These are phyloP conservation scores for Chiloscyllium plagiosum DNA, from an alignment of 2,113 vertebrate genomes.

Conservation along the genomic window DNA sequence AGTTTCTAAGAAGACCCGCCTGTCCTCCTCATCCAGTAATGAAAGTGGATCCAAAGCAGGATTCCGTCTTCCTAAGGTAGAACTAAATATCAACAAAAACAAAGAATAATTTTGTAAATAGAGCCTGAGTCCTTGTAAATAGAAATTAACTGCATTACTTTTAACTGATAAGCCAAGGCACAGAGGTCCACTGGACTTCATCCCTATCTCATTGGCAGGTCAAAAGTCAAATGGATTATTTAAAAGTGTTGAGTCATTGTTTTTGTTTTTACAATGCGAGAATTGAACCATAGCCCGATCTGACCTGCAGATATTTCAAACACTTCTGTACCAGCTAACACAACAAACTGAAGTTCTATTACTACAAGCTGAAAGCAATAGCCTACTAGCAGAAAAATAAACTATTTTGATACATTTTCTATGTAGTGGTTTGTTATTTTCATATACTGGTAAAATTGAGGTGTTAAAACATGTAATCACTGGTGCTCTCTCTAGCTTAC, in stretches of 20 bases:
- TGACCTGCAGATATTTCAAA: slow-evolving; percentile 29
- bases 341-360: slow-evolving; percentile 29
- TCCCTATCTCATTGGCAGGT: slow-evolving; percentile 31
- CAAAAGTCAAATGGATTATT: slow-evolving; percentile 42
- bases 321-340: slow-evolving; percentile 28
- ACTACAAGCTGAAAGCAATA: slow-evolving; percentile 19
- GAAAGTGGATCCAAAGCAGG: slow-evolving; percentile 72
- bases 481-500: slow-evolving; percentile 18
- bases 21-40: slow-evolving; percentile 77
- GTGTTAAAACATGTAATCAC: slow-evolving; percentile 34
- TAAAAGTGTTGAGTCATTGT: slow-evolving; percentile 42
- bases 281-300: background rate
- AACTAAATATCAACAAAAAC: slow-evolving; percentile 66
- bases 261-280: slow-evolving; percentile 43
- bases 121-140: slow-evolving; percentile 43
- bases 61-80: slow-evolving; percentile 62
- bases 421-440: slow-evolving; percentile 32
- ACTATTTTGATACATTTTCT: slow-evolving; percentile 36
- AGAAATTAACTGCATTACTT: slow-evolving; percentile 47
- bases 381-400: slow-evolving; percentile 32
- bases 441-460: slow-evolving; percentile 34
- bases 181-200: background rate
- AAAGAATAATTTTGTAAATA: slow-evolving; percentile 55
- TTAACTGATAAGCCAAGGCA: slow-evolving; percentile 42
- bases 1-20: slow-evolving; percentile 64